Base-by-base conservation (phyloP, 2,888 invertebrate genomes). In the Folsomia manolachei region DNA sequence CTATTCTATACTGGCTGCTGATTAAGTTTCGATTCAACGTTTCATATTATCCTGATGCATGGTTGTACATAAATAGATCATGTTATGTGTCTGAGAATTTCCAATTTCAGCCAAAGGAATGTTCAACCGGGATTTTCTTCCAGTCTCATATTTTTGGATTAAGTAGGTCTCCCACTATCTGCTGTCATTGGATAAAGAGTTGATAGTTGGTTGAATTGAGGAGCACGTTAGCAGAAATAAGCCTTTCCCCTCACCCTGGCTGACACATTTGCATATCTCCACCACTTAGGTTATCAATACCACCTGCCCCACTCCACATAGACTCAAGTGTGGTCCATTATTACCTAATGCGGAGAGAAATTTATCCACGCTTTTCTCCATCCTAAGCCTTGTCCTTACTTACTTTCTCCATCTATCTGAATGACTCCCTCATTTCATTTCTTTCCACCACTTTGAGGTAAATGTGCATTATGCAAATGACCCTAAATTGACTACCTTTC, bases 401-500 rank as follows among this genome's bases (percentile, higher is more conserved):
- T 51, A 56, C 56, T 56, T 56, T 56, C 11, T 56, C 56, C 4
- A 14, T 7, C 11, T 21, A 7, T 56, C 56, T 7, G 11, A 56
- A 56, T 56, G 56, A 56, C 56, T 56, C 4, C 18, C 56, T 56
- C 56, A 56, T 56, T 56, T 56, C 56, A 56, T 56, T 56, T 19
- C 19, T 56, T 56, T 18, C 19, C 18, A 56, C 56, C 56, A 56
- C 56, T 56, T 56, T 56, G 18, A 39, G 56, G 65, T 66, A 66
- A 66, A 19, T 51, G 25, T 39, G 65, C 51, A 66, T 66, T 66
- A 66, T 66, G 65, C 52, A 66, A 66, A 66, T 66, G 2, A 27
- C 18, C 14, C 63, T 27, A 63, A 63, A 63, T 63, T 63, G 63
- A 25, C 63, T 27, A n/a, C 63, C 63, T 56, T 56, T 56, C 56